A percentile compares a stretch with the other conserved stretches of the same genome.
phyloP scores from a whole-genome alignment of 2,113 vertebrate species.

The Esox niger region DNA sequence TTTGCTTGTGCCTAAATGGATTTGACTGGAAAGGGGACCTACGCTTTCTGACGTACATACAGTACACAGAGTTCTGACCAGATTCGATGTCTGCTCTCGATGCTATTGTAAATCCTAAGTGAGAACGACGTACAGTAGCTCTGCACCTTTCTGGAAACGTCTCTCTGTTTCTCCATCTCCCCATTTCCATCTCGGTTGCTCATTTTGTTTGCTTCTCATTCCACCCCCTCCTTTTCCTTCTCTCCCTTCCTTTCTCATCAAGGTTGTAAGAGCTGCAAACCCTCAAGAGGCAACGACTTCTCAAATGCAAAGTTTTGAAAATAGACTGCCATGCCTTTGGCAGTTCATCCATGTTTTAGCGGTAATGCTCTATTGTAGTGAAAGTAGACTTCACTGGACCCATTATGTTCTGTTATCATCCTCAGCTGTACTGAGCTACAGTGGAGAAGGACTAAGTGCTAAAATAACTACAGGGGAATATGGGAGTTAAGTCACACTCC shows the following conservation, averaged over 20 bases:
- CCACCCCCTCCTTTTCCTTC: too few species aligned
- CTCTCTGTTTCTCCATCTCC: too few species aligned
- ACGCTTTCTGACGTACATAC: slow-evolving; percentile 30
- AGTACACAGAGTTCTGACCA: not conserved
- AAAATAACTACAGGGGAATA: slow-evolving; percentile 15
- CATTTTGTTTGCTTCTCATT: too few species aligned
- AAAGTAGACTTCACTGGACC: slow-evolving; percentile 15
- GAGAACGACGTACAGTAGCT: too few species aligned
- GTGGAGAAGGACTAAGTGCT: slow-evolving; percentile 8
- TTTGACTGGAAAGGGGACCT: slow-evolving; percentile 48
- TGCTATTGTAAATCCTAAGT: not conserved
- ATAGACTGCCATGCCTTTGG: slow-evolving; percentile 1
- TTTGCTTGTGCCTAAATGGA: slow-evolving; percentile 52
- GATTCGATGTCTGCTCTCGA: not conserved
- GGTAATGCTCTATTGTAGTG: slow-evolving; percentile 7
- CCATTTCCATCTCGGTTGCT: too few species aligned
- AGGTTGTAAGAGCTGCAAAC: not conserved
- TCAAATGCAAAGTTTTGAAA: slow-evolving; percentile 8
- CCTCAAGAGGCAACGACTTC: slow-evolving; percentile 3
- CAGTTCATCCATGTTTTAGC: slow-evolving; percentile 12
- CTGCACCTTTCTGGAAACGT: too few species aligned
- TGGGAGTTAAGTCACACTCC: not conserved
- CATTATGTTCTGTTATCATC: slow-evolving; percentile 21
- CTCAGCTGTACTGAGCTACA: not conserved
- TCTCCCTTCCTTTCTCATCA: too few species aligned